Percentiles rank a stretch among this genome's conserved stretches.
Evolutionary conservation across 2,888 invertebrate species (phyloP).

Genomic region (Notodonta dromedarius): DNA sequence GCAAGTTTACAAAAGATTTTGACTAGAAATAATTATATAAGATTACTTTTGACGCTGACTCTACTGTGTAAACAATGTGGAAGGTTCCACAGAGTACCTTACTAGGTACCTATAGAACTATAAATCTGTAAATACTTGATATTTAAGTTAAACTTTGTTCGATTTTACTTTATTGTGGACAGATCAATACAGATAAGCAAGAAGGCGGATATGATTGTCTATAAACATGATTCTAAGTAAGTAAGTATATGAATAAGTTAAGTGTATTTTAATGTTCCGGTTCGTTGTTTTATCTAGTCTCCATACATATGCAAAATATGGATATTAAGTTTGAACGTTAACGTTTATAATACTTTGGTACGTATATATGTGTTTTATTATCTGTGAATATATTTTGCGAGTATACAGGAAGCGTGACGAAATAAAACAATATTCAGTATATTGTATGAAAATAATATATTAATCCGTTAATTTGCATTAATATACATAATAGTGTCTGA

Average conservation of each 20-base stretch:
- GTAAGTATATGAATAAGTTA: background rate
- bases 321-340: background rate
- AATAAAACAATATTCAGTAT: too few species aligned
- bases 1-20: background rate
- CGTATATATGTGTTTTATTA: too few species aligned
- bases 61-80: background rate
- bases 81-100: background rate
- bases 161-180: background rate
- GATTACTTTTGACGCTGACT: background rate
- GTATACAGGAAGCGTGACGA: too few species aligned
- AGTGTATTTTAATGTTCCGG: background rate
- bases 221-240: background rate
- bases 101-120: background rate
- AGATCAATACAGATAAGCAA: background rate
- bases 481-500: too few species aligned
- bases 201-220: background rate
- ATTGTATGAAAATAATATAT: background rate
- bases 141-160: slow-evolving; percentile 1
- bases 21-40: background rate
- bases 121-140: slow-evolving; percentile 2
- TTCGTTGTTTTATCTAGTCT: background rate
- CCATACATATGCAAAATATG: slow-evolving; percentile 1
- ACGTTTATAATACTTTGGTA: too few species aligned
- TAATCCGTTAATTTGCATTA: too few species aligned
- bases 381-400: too few species aligned